Evolutionary conservation across 2,888 invertebrate genomes (phyloP), one percentile per base, ranked within the genome.

Genomic region (Dromius quadrimaculatus): DNA sequence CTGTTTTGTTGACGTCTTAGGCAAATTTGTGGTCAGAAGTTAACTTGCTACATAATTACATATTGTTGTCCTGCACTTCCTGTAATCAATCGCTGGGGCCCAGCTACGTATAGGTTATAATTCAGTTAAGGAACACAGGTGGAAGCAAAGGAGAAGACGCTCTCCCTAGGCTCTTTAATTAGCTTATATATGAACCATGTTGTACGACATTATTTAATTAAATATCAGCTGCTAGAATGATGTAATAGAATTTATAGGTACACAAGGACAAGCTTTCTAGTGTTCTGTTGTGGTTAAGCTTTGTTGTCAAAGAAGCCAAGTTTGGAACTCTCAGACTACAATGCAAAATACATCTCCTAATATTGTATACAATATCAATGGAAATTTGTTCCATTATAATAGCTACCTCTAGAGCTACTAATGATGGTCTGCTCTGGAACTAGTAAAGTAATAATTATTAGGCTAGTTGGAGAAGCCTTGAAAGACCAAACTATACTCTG

Each of bases 11-110:
- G 50, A 64, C 47, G 64, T 64, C 64, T 34, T 34, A 34, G 41
- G 47, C 47, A 64, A 47, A 64, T 64, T 64, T 36, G 64, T 64
- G 64, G 64, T 64, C 64, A 64, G 36, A 64, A 64, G 64, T 64
- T 64, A 64, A 47, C 50, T 64, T 9, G 32, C 36, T 47, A 20
- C 64, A 50, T 64, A 64, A 64, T 64, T 64, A 64, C 50, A 47
- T 34, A 50, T 47, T 64, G 50, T 47, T 34, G 64, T 47, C 47
- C 47, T 47, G 32, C 17, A 38, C 41, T 41, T 41, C 62, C 62
- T 62, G 62, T 62, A 41, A 62, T 62, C 62, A 62, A 62, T 62
- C 23, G 62, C 23, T 36, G 23, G 6, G 11, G 15, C 20, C 20
- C 43, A 47, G 11, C 20, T 22, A 22, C 17, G 11, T 54, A 28